Base-by-base conservation (phyloP, 2,113 vertebrate genomes). In the Rhinoptilus africanus region DNA sequence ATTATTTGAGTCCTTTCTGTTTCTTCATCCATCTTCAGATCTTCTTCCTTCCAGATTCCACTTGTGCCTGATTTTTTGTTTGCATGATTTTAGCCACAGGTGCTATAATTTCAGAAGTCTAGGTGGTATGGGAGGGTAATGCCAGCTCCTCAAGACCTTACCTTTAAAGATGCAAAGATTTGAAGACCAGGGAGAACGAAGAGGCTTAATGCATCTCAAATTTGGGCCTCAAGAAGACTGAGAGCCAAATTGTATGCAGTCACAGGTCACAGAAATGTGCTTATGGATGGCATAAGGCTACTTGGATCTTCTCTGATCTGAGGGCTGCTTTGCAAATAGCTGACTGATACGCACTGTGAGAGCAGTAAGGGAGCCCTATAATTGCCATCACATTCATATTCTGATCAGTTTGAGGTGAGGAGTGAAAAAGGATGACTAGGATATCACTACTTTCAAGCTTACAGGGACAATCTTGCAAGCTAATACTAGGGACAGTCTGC, bases 281-380 rank as follows among this genome's bases (percentile, higher is more conserved):
- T 37, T 2, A 4, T 23, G 26, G 24, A 19, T 37, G 35, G 4
- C 4, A 82, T 39, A 37, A 71, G 9, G 7, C 47, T 78, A 24
- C 12, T 67, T 53, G 64, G 43, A 8, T 54, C 67, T 47, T 14
- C 10, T 68, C 14, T 81, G 10, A 39, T 41, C 37, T 59, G 47
- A 71, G 23, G 13, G 22, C 21, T 78, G 27, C 12, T 81, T 84
- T 89, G 37, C 18, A 66, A 85, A 41, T 8, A 6, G 6, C 8
- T 0, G 0, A 13, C 39, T 63, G 32, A 51, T 12, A 28, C 14
- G 16, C 1, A 15, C 24, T 62, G 8, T 19, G 14, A 64, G 23
- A 75, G 14, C n/a, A 90, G 21, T 1, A 6, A 34, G 23, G 56
- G 6, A 18, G 2, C 15, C 20, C 26, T 54, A 3, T 53, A n/a